phyloP scores from a whole-genome alignment of 2,888 invertebrate species.

The Dryobota labecula region DNA sequence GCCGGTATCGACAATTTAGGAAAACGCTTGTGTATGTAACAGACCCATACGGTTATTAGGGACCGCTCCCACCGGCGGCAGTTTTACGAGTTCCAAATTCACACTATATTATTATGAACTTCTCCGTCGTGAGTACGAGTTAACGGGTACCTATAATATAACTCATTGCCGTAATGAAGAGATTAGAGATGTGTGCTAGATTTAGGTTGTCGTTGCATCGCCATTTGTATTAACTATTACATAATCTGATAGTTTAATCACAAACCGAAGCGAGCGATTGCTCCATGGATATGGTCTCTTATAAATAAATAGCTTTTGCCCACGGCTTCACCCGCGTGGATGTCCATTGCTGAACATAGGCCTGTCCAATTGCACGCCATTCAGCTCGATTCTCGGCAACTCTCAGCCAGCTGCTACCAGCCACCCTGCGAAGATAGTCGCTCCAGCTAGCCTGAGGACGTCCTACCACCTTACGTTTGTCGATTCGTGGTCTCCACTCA shows the following conservation, averaged over 20 bases:
- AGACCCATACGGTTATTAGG: slow-evolving; percentile 1
- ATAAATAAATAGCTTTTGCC: no score
- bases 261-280: not conserved
- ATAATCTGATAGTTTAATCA: not conserved
- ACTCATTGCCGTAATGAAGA: not conserved
- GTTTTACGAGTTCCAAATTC: not conserved
- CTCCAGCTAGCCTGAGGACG: no score
- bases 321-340: no score
- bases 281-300: not conserved
- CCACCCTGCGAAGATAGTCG: no score
- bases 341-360: no score
- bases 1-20: slow-evolving; percentile 15
- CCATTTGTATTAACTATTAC: not conserved
- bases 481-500: no score
- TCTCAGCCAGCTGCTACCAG: no score
- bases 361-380: no score
- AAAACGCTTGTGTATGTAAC: slow-evolving; percentile 17
- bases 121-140: not conserved
- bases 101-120: not conserved
- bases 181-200: not conserved
- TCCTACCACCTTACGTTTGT: no score
- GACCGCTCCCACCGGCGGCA: not conserved
- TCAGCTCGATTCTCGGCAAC: no score
- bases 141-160: not conserved
- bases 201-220: not conserved